Evolutionary conservation across 2,797 vertebrate genomes (phyloP), one percentile per base, ranked within the genome.

Genomic region (Sciaenops ocellatus): DNA sequence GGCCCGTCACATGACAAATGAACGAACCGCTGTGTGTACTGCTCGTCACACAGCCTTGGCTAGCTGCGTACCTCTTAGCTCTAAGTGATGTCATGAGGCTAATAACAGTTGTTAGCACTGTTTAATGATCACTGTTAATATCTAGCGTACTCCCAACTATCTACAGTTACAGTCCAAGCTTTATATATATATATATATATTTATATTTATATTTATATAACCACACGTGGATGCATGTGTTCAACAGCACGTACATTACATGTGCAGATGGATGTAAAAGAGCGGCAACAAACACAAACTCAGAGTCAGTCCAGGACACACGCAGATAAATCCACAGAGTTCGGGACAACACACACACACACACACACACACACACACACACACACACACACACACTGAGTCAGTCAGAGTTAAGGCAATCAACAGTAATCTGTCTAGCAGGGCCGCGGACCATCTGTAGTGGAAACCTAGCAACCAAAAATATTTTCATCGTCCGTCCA

Each of bases 381-480:
- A 61, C 66, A 41, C 81, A 81, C 69, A 83, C 59, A 80, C 76
- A 81, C 50, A 82, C 69, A 80, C 68, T 0, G 69, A 82, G 75
- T 84, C 78, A 82, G 71, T 74, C 76, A 50, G 70, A 88, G 86
- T 87, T 91, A 86, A 90, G 80, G 89, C 84, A 90, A 89, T 90
- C 79, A 78, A 68, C 83, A 64, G 74, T 86, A 88, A 84, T 90
- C 89, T 76, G 78, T 89, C 82, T 74, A 79, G 66, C 80, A 78
- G 65, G 42, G 66, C 83, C 62, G 74, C 68, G 24, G 76, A 81
- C 74, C 76, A 85, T 89, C 82, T 89, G 87, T 82, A 76, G 78
- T 69, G 61, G 55, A 76, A 87, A 80, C 84, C 78, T 61, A 85
- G 87, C 76, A 79, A 90, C 87, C 72, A 46, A 70, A 78, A 88